These are phyloP conservation scores for Volucella inanis DNA, from an alignment of 2,888 invertebrate genomes.

Conservation along the genomic window DNA sequence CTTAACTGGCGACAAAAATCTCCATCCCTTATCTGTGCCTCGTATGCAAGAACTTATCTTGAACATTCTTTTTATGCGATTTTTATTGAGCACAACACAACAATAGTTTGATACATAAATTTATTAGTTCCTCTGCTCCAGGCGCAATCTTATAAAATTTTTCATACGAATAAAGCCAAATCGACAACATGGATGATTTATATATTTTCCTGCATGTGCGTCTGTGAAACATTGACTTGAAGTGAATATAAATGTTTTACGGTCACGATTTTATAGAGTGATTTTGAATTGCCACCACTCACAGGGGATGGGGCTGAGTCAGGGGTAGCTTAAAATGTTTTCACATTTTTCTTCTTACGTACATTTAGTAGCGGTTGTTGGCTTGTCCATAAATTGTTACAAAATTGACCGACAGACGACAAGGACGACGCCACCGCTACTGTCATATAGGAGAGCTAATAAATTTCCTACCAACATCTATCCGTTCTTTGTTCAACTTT, in stretches of 20 bases:
- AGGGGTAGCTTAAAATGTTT: slow-evolving; percentile 48
- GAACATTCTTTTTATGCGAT: slow-evolving; percentile 35
- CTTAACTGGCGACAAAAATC: slow-evolving; percentile 3
- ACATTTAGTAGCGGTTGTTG: slow-evolving; percentile 43
- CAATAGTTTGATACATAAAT: slow-evolving; percentile 41
- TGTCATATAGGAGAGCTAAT: slow-evolving; percentile 59
- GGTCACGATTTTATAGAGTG: slow-evolving; percentile 55
- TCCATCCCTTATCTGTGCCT: slow-evolving; percentile 9
- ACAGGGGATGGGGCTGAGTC: neutral
- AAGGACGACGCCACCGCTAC: slow-evolving; percentile 27
- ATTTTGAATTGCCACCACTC: slow-evolving; percentile 64
- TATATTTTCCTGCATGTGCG: slow-evolving; percentile 51
- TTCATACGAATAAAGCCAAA: slow-evolving; percentile 9
- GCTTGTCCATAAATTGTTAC: slow-evolving; percentile 67
- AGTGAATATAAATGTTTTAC: slow-evolving; percentile 68
- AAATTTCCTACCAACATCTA: slow-evolving; percentile 44
- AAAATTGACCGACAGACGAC: slow-evolving; percentile 63
- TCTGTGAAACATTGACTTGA: slow-evolving; percentile 48
- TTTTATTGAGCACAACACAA: slow-evolving; percentile 49
- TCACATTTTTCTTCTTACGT: slow-evolving; percentile 53
- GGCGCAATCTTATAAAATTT: neutral
- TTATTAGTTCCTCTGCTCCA: slow-evolving; percentile 30
- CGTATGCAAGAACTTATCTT: slow-evolving; percentile 26
- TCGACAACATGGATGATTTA: slow-evolving; percentile 63
- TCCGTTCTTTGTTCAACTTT: too few species aligned